Percentiles rank a stretch among this genome's conserved stretches.
Evolutionary conservation across 2,113 vertebrate species (phyloP).

Genomic region (Silurus meridionalis): DNA sequence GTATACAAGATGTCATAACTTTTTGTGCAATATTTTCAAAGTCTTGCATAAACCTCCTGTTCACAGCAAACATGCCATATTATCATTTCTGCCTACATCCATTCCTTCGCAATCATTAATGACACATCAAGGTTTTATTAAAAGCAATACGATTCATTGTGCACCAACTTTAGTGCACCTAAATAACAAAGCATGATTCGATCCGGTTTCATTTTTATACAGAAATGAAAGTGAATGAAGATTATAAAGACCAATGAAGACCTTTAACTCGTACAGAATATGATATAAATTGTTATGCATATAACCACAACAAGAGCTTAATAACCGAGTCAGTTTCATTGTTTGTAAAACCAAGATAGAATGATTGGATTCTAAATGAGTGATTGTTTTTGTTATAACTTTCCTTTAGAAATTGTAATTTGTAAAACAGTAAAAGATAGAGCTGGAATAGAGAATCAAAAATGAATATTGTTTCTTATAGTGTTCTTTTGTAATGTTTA

Average conservation of each 20-base stretch:
- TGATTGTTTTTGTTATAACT: neutral
- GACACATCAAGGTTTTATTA: neutral
- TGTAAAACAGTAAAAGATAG: neutral
- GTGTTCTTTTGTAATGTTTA: neutral
- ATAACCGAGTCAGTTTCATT: neutral
- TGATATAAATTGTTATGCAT: neutral
- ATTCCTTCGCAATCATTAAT: neutral
- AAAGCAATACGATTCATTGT: neutral
- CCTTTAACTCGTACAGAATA: neutral
- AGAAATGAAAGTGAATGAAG: neutral
- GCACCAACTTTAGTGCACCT: neutral
- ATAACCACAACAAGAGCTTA: neutral
- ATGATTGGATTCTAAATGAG: neutral
- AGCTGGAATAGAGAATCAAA: neutral
- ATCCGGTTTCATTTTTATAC: neutral
- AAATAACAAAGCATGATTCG: neutral
- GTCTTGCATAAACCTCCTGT: too few species aligned
- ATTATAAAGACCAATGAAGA: neutral
- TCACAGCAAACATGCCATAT: too few species aligned
- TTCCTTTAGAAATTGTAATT: neutral
- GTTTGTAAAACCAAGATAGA: too few species aligned
- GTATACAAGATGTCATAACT: too few species aligned
- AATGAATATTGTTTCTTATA: neutral
- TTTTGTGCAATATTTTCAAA: neutral
- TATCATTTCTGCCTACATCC: neutral